These are phyloP conservation scores for Dissostichus mawsoni DNA, from an alignment of 2,113 vertebrate species.

Conservation along the genomic window DNA sequence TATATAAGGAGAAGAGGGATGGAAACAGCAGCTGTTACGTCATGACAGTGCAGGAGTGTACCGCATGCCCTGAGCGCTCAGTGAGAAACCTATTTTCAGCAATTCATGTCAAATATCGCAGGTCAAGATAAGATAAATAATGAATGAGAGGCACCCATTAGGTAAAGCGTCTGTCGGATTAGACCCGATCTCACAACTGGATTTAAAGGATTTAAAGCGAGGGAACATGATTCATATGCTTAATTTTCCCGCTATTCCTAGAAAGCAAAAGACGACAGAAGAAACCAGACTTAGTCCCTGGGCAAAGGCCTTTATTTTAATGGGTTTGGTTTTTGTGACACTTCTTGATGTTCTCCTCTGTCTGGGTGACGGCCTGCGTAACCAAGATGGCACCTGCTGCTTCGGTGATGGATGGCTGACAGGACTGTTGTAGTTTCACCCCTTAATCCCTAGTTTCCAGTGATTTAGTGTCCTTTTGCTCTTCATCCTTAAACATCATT, in stretches of 20 bases:
- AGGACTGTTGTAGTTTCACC: constrained; percentile 1
- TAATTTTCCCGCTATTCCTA: constrained; percentile 24
- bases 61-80: not conserved
- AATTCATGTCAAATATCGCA: constrained; percentile 19
- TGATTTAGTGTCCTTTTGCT: constrained; percentile 4
- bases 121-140: constrained; percentile 32
- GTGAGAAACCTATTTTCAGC: constrained; percentile 27
- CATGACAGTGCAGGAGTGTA: not conserved
- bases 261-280: not conserved
- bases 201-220: constrained; percentile 44
- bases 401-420: constrained; percentile 43
- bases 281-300: not conserved
- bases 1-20: not conserved
- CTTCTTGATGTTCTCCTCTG: constrained; percentile 25
- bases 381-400: constrained; percentile 46
- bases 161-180: constrained; percentile 51
- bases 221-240: constrained; percentile 27
- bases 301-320: constrained; percentile 6
- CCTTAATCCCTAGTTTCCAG: constrained; percentile 13
- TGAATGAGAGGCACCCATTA: constrained; percentile 34
- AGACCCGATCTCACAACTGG: constrained; percentile 40
- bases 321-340: not conserved
- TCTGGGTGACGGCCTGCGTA: constrained; percentile 9
- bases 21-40: constrained; percentile 12
- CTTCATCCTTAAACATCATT: constrained; percentile 8